Conservation (phyloP, 2,797 vertebrate genomes). For the Arctocebus calabarensis region DNA sequence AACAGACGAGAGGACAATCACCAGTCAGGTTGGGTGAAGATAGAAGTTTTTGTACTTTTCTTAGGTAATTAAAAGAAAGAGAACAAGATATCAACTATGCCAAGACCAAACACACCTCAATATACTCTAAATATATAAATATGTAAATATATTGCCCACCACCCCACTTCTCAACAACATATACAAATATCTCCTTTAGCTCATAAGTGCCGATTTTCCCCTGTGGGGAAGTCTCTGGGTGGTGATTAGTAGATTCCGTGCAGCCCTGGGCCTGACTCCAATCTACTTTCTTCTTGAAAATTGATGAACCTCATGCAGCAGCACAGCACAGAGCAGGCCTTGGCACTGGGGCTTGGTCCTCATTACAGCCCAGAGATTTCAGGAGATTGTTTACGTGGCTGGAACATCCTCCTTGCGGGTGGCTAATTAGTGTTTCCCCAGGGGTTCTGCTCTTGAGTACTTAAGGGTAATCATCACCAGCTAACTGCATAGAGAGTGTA, state of each 20-base stretch:
- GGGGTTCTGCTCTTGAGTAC: slow-evolving; percentile 88
- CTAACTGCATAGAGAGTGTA: slow-evolving; percentile 84
- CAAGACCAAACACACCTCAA: slow-evolving; percentile 78
- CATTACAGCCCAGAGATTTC: slow-evolving; percentile 84
- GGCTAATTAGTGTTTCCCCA: slow-evolving; percentile 87
- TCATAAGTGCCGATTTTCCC: slow-evolving; percentile 84
- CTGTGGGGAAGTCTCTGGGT: slow-evolving; percentile 83
- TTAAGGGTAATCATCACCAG: slow-evolving; percentile 89
- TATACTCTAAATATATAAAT: slow-evolving; percentile 82
- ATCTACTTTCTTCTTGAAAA: slow-evolving; percentile 88
- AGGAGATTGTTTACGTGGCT: slow-evolving; percentile 86
- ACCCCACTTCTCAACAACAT: slow-evolving; percentile 79
- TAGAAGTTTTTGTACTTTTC: not conserved
- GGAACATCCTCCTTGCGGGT: slow-evolving; percentile 85
- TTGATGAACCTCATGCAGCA: slow-evolving; percentile 85
- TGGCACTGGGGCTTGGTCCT: slow-evolving; percentile 81
- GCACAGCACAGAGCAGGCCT: slow-evolving; percentile 84
- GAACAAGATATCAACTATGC: slow-evolving; percentile 54
- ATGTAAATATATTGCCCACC: slow-evolving; percentile 82
- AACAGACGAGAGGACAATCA: not conserved
- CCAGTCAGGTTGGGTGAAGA: slow-evolving; percentile 26
- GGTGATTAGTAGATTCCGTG: slow-evolving; percentile 89
- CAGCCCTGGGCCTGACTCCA: slow-evolving; percentile 85
- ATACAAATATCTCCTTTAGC: slow-evolving; percentile 83
- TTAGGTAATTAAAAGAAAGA: slow-evolving; percentile 56